Evolutionary conservation across 2,888 invertebrate genomes (phyloP), one percentile per base, ranked within the genome.

Genomic region (Metopia argyrocephala): DNA sequence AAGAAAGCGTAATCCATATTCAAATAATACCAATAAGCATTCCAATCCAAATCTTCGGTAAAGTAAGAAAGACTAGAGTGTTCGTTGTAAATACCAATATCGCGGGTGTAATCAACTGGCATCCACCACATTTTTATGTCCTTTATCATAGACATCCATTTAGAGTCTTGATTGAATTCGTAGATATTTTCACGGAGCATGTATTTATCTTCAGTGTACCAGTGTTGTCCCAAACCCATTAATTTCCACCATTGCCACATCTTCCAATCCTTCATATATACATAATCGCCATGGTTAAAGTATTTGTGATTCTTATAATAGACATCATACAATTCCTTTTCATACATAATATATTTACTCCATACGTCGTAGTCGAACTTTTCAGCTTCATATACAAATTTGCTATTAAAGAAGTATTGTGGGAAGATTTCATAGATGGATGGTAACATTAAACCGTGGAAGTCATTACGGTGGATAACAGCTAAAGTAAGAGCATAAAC

Each of bases 21-120:
- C 83, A 89, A 88, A 86, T 93, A 92, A 87, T 93, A 93, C 89
- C 94, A 94, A 85, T 92, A 92, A 23, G 92, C 85, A 87, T 94
- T 95, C 46, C 94, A 89, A 62, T 92, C 93, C 62, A 93, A 90
- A 87, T 95, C 95, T 85, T 95, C 94, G 15, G 93, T 93, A 91
- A 93, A 95, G 89, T 95, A 95, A 25, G 91, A 90, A 45, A 95
- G 83, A 7, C 91, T 89, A 75, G 92, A 91, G 78, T 94, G 93
- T 1, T 92, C 90, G 85, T 92, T 91, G 79, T 90, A 85, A 65
- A 92, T 89, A 21, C 61, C 82, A 74, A 86, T 73, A 38, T 86
- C 85, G 91, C 91, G 91, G 20, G 94, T 93, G 85, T 92, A 92
- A 89, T 94, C 94, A 84, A 92, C 92, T 7, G 86, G 85, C 66